Conservation (phyloP, 2,888 invertebrate genomes). For the Itoplectis maculator region DNA sequence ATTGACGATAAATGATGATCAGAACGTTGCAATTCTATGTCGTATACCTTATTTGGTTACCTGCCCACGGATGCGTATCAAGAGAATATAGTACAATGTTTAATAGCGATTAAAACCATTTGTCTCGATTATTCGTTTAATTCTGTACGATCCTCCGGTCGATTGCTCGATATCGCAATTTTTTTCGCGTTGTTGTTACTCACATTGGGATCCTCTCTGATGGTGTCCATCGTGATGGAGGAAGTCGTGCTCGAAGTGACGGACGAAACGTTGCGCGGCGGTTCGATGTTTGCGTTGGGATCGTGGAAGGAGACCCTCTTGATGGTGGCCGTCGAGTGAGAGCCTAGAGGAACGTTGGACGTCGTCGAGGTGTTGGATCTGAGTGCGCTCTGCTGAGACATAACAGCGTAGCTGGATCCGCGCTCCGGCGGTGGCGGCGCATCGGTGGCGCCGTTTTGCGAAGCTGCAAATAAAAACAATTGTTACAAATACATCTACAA, state of each 20-base stretch:
- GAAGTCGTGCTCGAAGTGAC: constrained; percentile 83
- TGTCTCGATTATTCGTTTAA: constrained; percentile 4
- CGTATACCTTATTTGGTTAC: constrained; percentile 79
- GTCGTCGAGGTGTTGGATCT: constrained; percentile 83
- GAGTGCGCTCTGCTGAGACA: constrained; percentile 89
- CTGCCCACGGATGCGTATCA: constrained; percentile 79
- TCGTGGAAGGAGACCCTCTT: constrained; percentile 93
- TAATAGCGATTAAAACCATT: constrained; percentile 61
- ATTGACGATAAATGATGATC: constrained; percentile 70
- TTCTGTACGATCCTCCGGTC: neutral
- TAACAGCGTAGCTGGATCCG: constrained; percentile 94
- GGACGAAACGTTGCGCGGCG: constrained; percentile 81
- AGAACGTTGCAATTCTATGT: constrained; percentile 68
- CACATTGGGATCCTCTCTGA: constrained; percentile 93
- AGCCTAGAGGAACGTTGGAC: constrained; percentile 78
- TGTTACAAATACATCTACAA: neutral
- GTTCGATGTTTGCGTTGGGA: constrained; percentile 82
- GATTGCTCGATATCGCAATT: neutral
- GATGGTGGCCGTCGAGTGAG: constrained; percentile 82
- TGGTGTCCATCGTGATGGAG: constrained; percentile 85
- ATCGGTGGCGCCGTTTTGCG: constrained; percentile 80
- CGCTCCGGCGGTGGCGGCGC: constrained; percentile 92
- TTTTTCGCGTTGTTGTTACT: constrained; percentile 82
- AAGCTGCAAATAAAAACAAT: constrained; percentile 70
- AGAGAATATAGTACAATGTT: constrained; percentile 73